Base-by-base conservation (phyloP, 2,888 invertebrate genomes). In the Norana najaformis region DNA sequence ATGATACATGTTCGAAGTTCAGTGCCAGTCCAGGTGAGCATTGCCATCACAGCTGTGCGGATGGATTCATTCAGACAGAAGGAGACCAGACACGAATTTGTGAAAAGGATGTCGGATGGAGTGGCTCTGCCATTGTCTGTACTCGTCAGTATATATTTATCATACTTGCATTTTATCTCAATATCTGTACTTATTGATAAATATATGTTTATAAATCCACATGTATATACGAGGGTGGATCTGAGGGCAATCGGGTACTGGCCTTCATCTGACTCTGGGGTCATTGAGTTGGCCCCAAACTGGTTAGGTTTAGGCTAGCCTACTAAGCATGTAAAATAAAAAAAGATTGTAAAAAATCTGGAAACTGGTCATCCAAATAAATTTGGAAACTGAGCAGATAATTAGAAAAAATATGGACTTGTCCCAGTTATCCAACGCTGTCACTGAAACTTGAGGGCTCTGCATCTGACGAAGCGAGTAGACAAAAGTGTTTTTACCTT, bases 71-170 rank as follows among this genome's bases (percentile, higher is more conserved):
- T 20, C 89, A 37, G 89, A 53, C 39, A 6, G 89, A 30, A 37
- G 89, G 90, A 30, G 90, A 90, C 38, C 83, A 23, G 36, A 83
- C 35, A 11, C n/a, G 90, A 37, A 41, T 85, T 35, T 90, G 90
- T 83, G 69, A 37, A 20, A 83, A 89, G 38, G 36, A 83, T 38
- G n/a, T 39, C 23, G 38, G 82, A 16, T 90, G 90, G 90, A 85
- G 37, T 36, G 90, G 90, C 18, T 11, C 14, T 34, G 89, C 83
- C 53, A 89, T 90, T 38, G 36, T 38, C 39, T 90, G 90, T 89
- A 5, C 38, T 36, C 38, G 90, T 90, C 23, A 90, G 90, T 90
- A 69, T 23, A 69, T n/a, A n/a, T 0, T n/a, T n/a, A 8, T n/a
- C 69, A 69, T 69, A 16, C 8, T 69, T 11, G 0, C 30, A 69